These are phyloP conservation scores for Serranus cabrilla DNA, from an alignment of 2,797 vertebrate species.

Conservation along the genomic window DNA sequence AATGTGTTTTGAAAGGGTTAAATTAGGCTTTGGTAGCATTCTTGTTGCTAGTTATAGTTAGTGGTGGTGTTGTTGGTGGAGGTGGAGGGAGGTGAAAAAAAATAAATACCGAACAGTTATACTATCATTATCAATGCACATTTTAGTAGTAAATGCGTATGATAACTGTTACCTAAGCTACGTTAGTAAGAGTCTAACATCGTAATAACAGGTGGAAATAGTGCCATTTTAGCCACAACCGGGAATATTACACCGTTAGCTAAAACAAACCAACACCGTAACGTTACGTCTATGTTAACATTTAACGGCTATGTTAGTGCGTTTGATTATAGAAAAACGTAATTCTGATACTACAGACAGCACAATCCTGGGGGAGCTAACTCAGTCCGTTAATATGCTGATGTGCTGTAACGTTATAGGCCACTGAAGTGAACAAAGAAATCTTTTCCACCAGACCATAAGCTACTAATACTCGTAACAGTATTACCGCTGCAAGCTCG, in stretches of 20 bases:
- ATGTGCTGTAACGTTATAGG: constrained; percentile 64
- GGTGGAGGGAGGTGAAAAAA: neutral
- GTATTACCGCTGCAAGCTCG: constrained; percentile 41
- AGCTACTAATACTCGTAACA: constrained; percentile 15
- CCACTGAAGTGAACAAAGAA: constrained; percentile 88
- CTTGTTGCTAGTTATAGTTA: neutral
- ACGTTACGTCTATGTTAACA: neutral
- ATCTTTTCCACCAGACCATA: constrained; percentile 68
- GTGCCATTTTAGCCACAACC: neutral
- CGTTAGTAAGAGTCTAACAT: neutral
- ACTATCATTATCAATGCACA: neutral
- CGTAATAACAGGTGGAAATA: constrained; percentile 24
- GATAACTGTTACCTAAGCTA: too few species aligned
- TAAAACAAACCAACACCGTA: constrained; percentile 19
- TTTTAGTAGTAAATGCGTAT: too few species aligned
- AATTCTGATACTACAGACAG: neutral
- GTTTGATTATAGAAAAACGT: constrained; percentile 1
- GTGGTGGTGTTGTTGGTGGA: neutral
- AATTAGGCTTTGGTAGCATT: constrained; percentile 1
- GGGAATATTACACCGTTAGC: constrained; percentile 17
- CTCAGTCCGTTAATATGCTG: constrained; percentile 66
- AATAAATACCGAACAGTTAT: constrained; percentile 3
- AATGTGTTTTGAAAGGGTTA: neutral
- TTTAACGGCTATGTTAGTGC: constrained; percentile 13
- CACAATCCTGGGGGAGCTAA: constrained; percentile 31